Evolutionary conservation across 2,113 vertebrate species (phyloP).

Genomic region (Porphyrio hochstetteri): DNA sequence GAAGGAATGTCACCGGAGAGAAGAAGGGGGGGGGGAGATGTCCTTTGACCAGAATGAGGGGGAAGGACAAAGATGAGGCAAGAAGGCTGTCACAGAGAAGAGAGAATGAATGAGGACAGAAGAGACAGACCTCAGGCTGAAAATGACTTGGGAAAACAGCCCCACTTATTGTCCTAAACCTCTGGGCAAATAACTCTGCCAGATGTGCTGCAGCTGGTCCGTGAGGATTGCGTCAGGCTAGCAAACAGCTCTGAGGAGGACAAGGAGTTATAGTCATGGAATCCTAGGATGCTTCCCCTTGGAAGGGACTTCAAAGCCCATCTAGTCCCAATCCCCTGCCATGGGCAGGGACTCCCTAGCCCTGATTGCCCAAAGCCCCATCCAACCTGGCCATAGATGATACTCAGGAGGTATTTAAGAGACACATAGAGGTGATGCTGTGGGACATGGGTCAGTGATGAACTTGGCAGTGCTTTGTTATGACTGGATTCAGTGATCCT

Average conservation of each 20-base stretch:
- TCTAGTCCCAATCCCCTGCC: too few relatives aligned
- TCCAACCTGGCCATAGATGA: too few relatives aligned
- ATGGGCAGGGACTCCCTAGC: too few relatives aligned
- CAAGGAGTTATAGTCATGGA: background rate
- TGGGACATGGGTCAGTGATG: background rate
- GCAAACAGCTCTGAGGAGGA: accelerated
- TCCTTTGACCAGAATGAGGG: background rate
- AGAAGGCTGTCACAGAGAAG: background rate
- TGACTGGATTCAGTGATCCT: background rate
- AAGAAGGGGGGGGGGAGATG: background rate
- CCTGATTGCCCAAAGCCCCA: too few relatives aligned
- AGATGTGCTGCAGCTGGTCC: background rate
- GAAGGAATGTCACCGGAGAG: background rate
- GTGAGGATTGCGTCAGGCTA: background rate
- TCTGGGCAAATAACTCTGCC: background rate
- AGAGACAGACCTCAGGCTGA: background rate
- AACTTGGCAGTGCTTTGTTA: background rate
- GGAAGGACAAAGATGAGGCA: background rate
- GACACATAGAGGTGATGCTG: accelerated
- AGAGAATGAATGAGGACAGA: background rate
- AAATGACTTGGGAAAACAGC: background rate
- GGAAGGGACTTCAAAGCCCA: too few relatives aligned
- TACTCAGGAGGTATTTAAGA: background rate
- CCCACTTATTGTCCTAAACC: background rate
- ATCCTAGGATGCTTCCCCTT: too few relatives aligned